These are phyloP conservation scores for Mayetiola destructor DNA, from an alignment of 2,888 invertebrate species.

Conservation along the genomic window DNA sequence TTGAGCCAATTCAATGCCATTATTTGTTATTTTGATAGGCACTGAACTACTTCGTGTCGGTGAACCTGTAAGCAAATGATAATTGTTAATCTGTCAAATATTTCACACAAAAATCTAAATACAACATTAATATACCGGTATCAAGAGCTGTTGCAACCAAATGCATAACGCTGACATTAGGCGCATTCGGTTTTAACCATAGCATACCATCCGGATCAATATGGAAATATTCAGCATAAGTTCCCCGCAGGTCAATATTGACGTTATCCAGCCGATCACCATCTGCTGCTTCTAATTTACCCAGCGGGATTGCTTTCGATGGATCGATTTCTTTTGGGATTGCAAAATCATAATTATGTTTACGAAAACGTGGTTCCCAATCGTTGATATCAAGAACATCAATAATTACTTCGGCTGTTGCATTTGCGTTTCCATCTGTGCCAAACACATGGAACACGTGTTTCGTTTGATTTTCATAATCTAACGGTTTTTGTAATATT, in stretches of 20 bases:
- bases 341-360: conserved; percentile 72
- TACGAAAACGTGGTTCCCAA: conserved; percentile 83
- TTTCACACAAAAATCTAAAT: neutral
- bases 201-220: conserved; percentile 41
- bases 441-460: conserved; percentile 70
- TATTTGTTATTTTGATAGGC: conserved; percentile 51
- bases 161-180: conserved; percentile 47
- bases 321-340: conserved; percentile 30
- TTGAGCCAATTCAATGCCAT: conserved; percentile 33
- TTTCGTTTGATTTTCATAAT: conserved; percentile 57
- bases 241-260: conserved; percentile 54
- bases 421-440: conserved; percentile 44
- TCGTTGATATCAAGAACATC: conserved; percentile 78
- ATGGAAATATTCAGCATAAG: conserved; percentile 42
- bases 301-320: conserved; percentile 38
- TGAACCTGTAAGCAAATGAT: conserved; percentile 38
- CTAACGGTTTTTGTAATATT: conserved; percentile 54
- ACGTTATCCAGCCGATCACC: conserved; percentile 67
- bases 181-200: conserved; percentile 40
- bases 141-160: conserved; percentile 72
- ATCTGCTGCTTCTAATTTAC: conserved; percentile 69
- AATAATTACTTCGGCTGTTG: conserved; percentile 66
- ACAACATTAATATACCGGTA: conserved; percentile 29
- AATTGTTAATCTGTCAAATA: neutral
- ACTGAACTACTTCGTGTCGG: conserved; percentile 65